phyloP scores from a whole-genome alignment of 2,113 vertebrate species.

The Mormyrus iriodes region DNA sequence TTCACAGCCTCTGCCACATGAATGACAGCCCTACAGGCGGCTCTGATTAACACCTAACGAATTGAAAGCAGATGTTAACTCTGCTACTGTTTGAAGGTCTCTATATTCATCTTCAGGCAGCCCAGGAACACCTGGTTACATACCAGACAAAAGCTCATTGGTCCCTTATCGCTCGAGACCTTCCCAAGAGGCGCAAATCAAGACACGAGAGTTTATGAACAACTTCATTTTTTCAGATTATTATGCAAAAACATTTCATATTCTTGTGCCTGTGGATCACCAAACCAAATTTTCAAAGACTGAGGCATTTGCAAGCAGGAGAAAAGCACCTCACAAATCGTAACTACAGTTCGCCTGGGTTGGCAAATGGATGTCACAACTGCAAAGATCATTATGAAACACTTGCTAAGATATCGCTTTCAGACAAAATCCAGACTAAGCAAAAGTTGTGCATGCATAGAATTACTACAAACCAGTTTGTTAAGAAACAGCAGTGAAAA shows the following conservation, averaged over 20 bases:
- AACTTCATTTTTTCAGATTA: neutral
- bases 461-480: neutral
- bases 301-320: neutral
- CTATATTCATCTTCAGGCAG: conserved; percentile 51
- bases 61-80: conserved; percentile 61
- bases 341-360: too few species aligned
- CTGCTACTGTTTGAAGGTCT: conserved; percentile 49
- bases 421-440: neutral
- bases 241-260: neutral
- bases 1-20: conserved; percentile 15
- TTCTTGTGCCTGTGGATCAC: neutral
- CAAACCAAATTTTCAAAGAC: neutral
- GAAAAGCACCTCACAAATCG: neutral
- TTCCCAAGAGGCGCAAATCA: neutral
- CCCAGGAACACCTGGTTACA: conserved; percentile 50
- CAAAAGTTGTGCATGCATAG: neutral
- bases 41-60: conserved; percentile 40
- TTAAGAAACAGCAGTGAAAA: neutral
- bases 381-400: neutral
- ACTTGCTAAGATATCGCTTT: neutral
- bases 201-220: neutral
- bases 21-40: conserved; percentile 56
- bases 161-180: neutral
- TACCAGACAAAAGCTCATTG: neutral
- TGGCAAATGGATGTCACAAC: neutral